phyloP scores from a whole-genome alignment of 2,113 vertebrate species.

The Psophia crepitans region DNA sequence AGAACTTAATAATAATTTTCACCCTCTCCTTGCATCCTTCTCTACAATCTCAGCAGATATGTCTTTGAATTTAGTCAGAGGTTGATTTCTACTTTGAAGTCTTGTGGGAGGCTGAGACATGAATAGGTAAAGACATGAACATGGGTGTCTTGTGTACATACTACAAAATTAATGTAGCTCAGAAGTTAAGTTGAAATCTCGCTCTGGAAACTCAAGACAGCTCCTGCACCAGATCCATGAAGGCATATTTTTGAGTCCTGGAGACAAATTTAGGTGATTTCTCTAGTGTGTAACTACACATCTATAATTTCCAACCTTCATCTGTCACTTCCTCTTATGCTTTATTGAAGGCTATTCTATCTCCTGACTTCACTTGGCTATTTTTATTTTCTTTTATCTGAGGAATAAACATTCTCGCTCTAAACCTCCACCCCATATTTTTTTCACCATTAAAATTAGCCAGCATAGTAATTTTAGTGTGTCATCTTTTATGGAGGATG shows the following conservation, averaged over 20 bases:
- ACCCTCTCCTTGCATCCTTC: not conserved
- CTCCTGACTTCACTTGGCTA: not conserved
- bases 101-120: not conserved
- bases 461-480: not conserved
- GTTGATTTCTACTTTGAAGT: not conserved
- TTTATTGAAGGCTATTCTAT: not conserved
- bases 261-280: not conserved
- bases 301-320: not conserved
- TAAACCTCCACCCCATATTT: not conserved
- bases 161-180: not conserved
- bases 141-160: not conserved
- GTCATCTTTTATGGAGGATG: not conserved
- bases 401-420: not conserved
- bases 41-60: not conserved
- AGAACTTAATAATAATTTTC: not conserved
- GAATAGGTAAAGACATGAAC: not conserved
- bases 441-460: not conserved
- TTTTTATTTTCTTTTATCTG: not conserved
- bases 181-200: not conserved
- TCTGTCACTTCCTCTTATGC: not conserved
- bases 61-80: not conserved
- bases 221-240: not conserved
- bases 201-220: not conserved
- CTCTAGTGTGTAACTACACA: not conserved
- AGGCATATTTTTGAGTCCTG: not conserved